Conservation (phyloP, 2,888 invertebrate species). For the Tillus elongatus region DNA sequence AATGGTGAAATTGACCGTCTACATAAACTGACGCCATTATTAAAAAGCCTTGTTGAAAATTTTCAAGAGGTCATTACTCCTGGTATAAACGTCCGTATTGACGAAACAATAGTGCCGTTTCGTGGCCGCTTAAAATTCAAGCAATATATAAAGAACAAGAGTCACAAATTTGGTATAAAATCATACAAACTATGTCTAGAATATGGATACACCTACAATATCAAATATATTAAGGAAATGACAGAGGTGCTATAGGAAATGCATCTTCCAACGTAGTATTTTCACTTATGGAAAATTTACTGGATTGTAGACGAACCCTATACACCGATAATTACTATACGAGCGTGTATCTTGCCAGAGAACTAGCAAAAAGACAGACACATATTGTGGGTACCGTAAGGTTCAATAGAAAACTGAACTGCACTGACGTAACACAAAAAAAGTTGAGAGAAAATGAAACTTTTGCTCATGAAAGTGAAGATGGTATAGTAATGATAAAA, state of each 20-base stretch:
- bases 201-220: slow-evolving; percentile 1
- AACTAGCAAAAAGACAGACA: slow-evolving; percentile 3
- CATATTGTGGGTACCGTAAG: slow-evolving; percentile 2
- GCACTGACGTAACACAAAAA: too few species aligned
- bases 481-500: too few species aligned
- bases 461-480: too few species aligned
- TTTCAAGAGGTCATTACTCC: background rate
- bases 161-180: slow-evolving; percentile 1
- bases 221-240: slow-evolving; percentile 2
- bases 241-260: slow-evolving; percentile 3
- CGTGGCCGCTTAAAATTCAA: slow-evolving; percentile 1
- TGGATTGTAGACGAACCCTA: slow-evolving; percentile 15
- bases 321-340: slow-evolving; percentile 22
- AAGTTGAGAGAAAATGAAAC: too few species aligned
- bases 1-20: background rate
- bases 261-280: slow-evolving; percentile 11
- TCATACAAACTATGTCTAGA: slow-evolving; percentile 1
- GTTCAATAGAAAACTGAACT: too few species aligned
- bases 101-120: background rate
- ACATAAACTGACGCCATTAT: slow-evolving; percentile 2
- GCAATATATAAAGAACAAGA: slow-evolving; percentile 2
- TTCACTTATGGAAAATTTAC: slow-evolving; percentile 9
- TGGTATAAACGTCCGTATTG: background rate
- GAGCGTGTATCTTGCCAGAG: slow-evolving; percentile 13
- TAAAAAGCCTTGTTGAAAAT: background rate